Conservation (phyloP, 1,140 invertebrate species). For the Eriocheir sinensis region DNA sequence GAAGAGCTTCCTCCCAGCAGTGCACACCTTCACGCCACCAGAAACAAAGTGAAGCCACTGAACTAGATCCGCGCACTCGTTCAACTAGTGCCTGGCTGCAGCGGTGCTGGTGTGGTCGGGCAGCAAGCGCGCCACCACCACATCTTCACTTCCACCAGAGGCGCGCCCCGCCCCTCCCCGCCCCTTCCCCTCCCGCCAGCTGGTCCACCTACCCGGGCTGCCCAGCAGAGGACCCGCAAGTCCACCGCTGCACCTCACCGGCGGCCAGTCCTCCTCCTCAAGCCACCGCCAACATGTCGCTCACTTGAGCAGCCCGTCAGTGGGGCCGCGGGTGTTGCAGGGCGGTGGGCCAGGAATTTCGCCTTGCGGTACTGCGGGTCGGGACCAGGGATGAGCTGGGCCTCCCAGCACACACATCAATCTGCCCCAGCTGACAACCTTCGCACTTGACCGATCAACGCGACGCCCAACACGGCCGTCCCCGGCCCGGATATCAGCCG, state of each 20-base stretch:
- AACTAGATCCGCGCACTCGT: constrained; percentile 77
- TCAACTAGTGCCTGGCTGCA: constrained; percentile 74
- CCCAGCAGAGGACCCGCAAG: background rate
- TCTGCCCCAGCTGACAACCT: background rate
- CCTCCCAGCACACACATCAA: background rate
- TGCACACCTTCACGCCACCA: constrained; percentile 47
- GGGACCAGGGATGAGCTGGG: background rate
- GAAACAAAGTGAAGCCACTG: constrained; percentile 74
- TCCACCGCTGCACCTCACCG: background rate
- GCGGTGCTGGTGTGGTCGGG: constrained; percentile 55
- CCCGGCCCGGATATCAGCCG: constrained; percentile 1
- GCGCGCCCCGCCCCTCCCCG: constrained; percentile 58
- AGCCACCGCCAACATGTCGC: constrained; percentile 53
- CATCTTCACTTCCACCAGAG: constrained; percentile 55
- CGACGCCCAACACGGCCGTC: background rate
- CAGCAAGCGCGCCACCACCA: constrained; percentile 36
- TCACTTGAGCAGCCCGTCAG: constrained; percentile 65
- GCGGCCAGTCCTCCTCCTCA: constrained; percentile 4
- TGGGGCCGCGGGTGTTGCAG: constrained; percentile 44
- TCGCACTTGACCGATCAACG: background rate
- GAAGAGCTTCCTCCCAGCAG: constrained; percentile 6
- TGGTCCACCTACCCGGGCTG: constrained; percentile 29
- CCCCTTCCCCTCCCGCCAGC: constrained; percentile 24
- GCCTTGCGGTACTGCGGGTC: constrained; percentile 34
- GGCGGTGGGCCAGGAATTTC: constrained; percentile 50